Base-by-base conservation (phyloP, 2,888 invertebrate species). In the Chelonus formosanus region DNA sequence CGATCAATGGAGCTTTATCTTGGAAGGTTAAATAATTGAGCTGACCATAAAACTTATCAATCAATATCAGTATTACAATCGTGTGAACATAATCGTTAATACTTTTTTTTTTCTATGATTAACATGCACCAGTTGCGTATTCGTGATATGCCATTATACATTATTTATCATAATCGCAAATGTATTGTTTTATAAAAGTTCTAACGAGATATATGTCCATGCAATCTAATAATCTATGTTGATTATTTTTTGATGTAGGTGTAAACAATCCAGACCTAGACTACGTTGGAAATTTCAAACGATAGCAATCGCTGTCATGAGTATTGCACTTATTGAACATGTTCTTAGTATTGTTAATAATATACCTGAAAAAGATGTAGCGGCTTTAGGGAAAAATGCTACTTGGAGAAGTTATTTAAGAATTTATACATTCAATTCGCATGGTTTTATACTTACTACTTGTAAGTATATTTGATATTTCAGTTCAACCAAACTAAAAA, bases 1-100 rank as follows among this genome's bases (percentile, higher is more conserved):
- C 75, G 78, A 70, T 72, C 76, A 5, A 79, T 84, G 79, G 84
- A 84, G 67, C 73, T 70, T 59, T 73, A 71, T 53, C 73, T 83
- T 65, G 80, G 83, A 70, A 80, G 77, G 81, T 81, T 69, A n/a
- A 45, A 36, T 20, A 10, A n/a, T 6, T 5, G 4, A 8, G 20
- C 20, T 20, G 20, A 20, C 20, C 5, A 3, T 10, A n/a, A 5
- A 8, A 10, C 44, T 61, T 34, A 34, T 44, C 5, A 8, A 5
- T 40, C 7, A 35, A 31, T 59, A 6, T 31, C 20, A 32, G 3
- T 44, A 5, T 54, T 3, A 43, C 6, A 40, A 40, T 40, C 40
- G 40, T 40, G 20, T 20, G 20, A 20, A 20, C 20, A 20, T 20
- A 20, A 20, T 20, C 20, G 2, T 20, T 20, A 20, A 20, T 20